A percentile compares a stretch with the other conserved stretches of the same genome.
phyloP scores from a whole-genome alignment of 2,888 invertebrate genomes.

The Heterodera filipjevi region DNA sequence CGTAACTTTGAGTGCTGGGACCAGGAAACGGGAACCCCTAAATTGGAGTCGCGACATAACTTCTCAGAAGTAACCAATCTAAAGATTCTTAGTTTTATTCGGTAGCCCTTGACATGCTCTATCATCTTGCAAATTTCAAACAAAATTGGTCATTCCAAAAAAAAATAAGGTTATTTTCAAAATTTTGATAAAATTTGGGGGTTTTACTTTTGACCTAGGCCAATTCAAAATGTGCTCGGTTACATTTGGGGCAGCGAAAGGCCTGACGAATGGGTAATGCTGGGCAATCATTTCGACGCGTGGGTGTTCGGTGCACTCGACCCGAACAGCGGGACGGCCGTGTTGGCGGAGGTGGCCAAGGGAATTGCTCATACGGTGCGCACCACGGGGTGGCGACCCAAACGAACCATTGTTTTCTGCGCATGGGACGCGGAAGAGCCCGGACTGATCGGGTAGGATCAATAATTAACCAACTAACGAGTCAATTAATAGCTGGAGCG shows the following conservation, averaged over 20 bases:
- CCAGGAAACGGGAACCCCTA: too few species aligned
- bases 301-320: conserved; percentile 68
- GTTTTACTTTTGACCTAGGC: too few species aligned
- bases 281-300: conserved; percentile 71
- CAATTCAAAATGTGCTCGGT: conserved; percentile 66
- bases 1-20: too few species aligned
- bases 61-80: too few species aligned
- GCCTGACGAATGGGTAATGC: conserved; percentile 69
- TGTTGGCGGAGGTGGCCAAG: conserved; percentile 67
- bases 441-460: conserved; percentile 66
- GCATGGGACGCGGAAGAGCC: conserved; percentile 70
- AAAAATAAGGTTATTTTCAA: too few species aligned
- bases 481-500: too few species aligned
- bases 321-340: conserved; percentile 69
- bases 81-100: too few species aligned
- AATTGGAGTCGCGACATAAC: too few species aligned
- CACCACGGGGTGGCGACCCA: conserved; percentile 68
- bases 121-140: too few species aligned
- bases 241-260: conserved; percentile 65
- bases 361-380: conserved; percentile 54
- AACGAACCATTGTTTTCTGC: conserved; percentile 66
- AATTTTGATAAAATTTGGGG: too few species aligned
- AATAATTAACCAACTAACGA: too few species aligned
- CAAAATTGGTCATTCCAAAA: neutral
- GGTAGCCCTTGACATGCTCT: too few species aligned